phyloP scores from a whole-genome alignment of 1,140 invertebrate species.

The Rhagoletis zephyria region DNA sequence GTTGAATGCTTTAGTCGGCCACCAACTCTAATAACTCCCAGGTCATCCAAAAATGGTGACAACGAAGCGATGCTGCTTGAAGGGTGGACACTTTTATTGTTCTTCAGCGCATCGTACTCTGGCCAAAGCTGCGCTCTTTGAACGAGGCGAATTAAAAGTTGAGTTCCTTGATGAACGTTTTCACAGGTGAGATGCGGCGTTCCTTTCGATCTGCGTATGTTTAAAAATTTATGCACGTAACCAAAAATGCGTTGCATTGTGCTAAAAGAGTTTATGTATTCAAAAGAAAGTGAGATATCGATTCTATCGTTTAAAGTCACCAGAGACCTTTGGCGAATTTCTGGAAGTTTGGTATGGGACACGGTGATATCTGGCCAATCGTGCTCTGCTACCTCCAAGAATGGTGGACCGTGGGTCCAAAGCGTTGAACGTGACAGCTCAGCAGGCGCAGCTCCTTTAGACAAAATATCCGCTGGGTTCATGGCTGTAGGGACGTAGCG shows the following conservation, averaged over 20 bases:
- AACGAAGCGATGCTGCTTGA: slow-evolving; percentile 52
- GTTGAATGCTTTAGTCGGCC: slow-evolving; percentile 40
- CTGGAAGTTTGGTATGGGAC: neutral
- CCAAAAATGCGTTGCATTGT: slow-evolving; percentile 53
- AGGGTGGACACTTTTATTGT: too few species aligned
- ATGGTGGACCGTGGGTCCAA: neutral
- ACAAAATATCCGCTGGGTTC: slow-evolving; percentile 64
- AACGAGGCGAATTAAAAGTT: slow-evolving; percentile 55
- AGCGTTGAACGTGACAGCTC: neutral
- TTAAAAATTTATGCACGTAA: slow-evolving; percentile 2
- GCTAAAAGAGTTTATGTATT: slow-evolving; percentile 35
- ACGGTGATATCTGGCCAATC: neutral
- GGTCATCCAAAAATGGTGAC: slow-evolving; percentile 42
- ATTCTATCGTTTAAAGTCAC: neutral
- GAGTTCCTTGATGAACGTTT: slow-evolving; percentile 31
- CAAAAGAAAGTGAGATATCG: neutral
- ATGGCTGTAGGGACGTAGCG: slow-evolving; percentile 59
- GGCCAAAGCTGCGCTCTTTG: slow-evolving; percentile 56
- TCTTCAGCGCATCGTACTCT: neutral
- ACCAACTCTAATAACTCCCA: slow-evolving; percentile 38
- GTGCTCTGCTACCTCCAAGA: neutral
- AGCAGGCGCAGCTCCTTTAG: neutral
- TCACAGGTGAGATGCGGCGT: neutral
- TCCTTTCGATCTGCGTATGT: neutral
- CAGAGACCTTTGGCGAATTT: neutral